phyloP scores from a whole-genome alignment of 2,113 vertebrate genomes.

The Clarias macrocephalus region DNA sequence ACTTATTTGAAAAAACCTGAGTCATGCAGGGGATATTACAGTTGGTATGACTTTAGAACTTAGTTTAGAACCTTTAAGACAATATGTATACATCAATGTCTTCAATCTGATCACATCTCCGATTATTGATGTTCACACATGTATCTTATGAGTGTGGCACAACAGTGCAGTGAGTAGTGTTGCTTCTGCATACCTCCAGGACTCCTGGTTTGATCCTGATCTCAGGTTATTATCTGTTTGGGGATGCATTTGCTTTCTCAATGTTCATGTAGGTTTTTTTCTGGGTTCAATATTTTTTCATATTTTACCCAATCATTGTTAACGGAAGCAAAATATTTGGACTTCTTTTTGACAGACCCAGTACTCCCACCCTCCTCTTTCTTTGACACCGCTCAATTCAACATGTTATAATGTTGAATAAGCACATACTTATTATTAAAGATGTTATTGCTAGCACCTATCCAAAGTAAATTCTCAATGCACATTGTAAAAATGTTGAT shows the following conservation, averaged over 20 bases:
- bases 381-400: no score
- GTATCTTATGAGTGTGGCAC: background rate
- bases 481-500: no score
- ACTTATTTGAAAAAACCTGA: background rate
- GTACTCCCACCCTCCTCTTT: no score
- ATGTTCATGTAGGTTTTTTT: background rate
- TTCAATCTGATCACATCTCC: background rate
- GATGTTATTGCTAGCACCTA: no score
- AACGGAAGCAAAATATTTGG: no score
- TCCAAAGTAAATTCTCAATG: no score
- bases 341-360: no score
- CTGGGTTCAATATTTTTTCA: background rate
- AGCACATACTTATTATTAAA: no score
- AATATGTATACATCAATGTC: background rate
- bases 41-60: background rate
- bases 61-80: background rate
- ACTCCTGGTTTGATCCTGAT: background rate
- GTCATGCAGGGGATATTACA: background rate
- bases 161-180: background rate
- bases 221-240: background rate
- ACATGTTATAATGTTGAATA: no score
- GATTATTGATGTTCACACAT: background rate
- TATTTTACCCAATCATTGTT: no score
- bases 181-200: background rate
- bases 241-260: background rate